Percentiles rank a stretch among this genome's conserved stretches.
These are phyloP conservation scores for Leguminivora glycinivorella DNA, from an alignment of 1,140 invertebrate species.

Conservation along the genomic window DNA sequence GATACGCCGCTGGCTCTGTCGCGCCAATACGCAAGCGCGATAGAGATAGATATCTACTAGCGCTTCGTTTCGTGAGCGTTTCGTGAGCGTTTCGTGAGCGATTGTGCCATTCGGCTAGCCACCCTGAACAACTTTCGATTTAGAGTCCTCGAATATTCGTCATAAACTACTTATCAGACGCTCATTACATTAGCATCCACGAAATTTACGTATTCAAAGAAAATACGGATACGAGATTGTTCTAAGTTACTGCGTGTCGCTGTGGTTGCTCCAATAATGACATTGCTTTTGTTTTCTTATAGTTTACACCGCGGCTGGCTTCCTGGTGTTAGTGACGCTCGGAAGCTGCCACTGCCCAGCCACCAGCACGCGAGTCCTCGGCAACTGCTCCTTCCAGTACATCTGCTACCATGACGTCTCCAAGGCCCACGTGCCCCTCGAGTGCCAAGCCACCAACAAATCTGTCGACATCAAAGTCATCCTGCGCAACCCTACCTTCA, in stretches of 20 bases:
- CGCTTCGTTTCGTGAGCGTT: too few relatives aligned
- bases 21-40: too few relatives aligned
- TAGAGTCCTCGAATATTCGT: too few relatives aligned
- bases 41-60: too few relatives aligned
- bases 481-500: slow-evolving; percentile 46
- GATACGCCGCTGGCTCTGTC: too few relatives aligned
- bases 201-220: too few relatives aligned
- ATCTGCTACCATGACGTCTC: slow-evolving; percentile 49
- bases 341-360: slow-evolving; percentile 48
- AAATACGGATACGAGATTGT: neutral
- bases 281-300: slow-evolving; percentile 31
- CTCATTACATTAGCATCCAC: too few relatives aligned
- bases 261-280: neutral
- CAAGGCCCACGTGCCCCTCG: slow-evolving; percentile 39
- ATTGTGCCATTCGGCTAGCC: too few relatives aligned
- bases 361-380: slow-evolving; percentile 41
- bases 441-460: slow-evolving; percentile 56
- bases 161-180: too few relatives aligned
- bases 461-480: slow-evolving; percentile 51
- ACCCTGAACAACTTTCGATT: too few relatives aligned
- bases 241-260: neutral
- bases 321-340: slow-evolving; percentile 35
- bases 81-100: too few relatives aligned
- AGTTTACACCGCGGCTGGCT: slow-evolving; percentile 37
- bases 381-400: slow-evolving; percentile 50